These are phyloP conservation scores for Alviniconcha strummeri DNA, from an alignment of 2,888 invertebrate species.

Conservation along the genomic window DNA sequence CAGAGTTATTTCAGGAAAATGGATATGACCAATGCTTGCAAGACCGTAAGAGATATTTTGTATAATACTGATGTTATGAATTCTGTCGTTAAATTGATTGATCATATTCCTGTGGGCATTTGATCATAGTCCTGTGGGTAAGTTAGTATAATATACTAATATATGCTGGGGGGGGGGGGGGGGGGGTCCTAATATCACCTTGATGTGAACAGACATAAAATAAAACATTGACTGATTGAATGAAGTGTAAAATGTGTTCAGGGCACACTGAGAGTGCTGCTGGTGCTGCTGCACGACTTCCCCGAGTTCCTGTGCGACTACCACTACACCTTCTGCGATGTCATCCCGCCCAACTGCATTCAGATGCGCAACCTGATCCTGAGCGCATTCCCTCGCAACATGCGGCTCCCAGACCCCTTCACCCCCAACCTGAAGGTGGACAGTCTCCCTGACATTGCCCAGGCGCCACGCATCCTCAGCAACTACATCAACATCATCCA, in stretches of 20 bases:
- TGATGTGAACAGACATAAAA: too few species aligned
- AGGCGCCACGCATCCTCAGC: slow-evolving; percentile 87
- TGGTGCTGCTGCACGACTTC: slow-evolving; percentile 97
- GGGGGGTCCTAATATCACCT: too few species aligned
- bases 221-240: too few species aligned
- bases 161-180: too few species aligned
- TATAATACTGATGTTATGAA: too few species aligned
- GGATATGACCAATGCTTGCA: too few species aligned
- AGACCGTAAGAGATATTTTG: too few species aligned
- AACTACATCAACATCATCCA: slow-evolving; percentile 92
- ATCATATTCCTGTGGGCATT: too few species aligned
- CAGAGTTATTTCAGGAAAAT: too few species aligned
- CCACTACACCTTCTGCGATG: slow-evolving; percentile 99
- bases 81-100: too few species aligned
- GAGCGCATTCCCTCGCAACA: slow-evolving; percentile 97
- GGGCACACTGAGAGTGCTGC: slow-evolving; percentile 90
- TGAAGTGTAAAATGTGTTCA: slow-evolving; percentile 44
- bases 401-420: slow-evolving; percentile 98
- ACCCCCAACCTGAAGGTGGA: slow-evolving; percentile 91
- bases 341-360: slow-evolving; percentile 98
- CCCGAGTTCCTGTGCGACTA: slow-evolving; percentile 99
- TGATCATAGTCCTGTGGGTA: too few species aligned
- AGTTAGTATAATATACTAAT: too few species aligned
- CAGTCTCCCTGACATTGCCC: slow-evolving; percentile 62
- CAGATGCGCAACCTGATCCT: slow-evolving; percentile 98